These are phyloP conservation scores for Wiebesia pumilae DNA, from an alignment of 1,140 invertebrate species.

Conservation along the genomic window DNA sequence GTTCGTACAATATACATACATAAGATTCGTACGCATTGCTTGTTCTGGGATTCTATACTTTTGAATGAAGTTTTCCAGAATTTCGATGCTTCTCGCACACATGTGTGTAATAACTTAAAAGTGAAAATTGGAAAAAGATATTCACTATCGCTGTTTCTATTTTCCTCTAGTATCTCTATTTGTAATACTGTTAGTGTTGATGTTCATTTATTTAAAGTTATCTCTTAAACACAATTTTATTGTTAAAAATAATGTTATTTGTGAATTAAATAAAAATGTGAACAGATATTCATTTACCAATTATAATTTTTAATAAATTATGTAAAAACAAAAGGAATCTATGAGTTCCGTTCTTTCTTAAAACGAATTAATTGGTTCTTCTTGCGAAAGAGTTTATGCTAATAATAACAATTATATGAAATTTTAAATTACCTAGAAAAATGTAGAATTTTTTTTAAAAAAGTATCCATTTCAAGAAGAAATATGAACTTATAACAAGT, in stretches of 20 bases:
- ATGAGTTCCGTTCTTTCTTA: too few species aligned
- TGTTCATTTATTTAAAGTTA: too few species aligned
- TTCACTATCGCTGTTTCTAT: not conserved
- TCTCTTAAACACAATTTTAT: too few species aligned
- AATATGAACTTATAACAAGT: not conserved
- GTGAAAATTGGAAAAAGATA: not conserved
- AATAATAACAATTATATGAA: not conserved
- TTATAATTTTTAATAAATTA: too few species aligned
- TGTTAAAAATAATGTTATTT: not conserved
- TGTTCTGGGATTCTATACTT: not conserved
- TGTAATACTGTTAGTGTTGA: too few species aligned
- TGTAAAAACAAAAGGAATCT: too few species aligned
- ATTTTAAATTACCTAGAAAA: not conserved
- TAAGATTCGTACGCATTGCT: not conserved
- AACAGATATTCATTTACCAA: too few species aligned
- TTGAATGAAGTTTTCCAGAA: not conserved
- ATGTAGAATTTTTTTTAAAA: not conserved
- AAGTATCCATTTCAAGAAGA: conserved; percentile 4
- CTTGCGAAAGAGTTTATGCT: not conserved
- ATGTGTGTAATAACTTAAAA: not conserved
- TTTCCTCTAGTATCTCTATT: not conserved
- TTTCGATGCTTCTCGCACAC: not conserved
- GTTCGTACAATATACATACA: not conserved
- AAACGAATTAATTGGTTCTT: not conserved
- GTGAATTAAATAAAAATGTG: too few species aligned